These are phyloP conservation scores for Cololabis saira DNA, from an alignment of 2,113 vertebrate species.

Conservation along the genomic window DNA sequence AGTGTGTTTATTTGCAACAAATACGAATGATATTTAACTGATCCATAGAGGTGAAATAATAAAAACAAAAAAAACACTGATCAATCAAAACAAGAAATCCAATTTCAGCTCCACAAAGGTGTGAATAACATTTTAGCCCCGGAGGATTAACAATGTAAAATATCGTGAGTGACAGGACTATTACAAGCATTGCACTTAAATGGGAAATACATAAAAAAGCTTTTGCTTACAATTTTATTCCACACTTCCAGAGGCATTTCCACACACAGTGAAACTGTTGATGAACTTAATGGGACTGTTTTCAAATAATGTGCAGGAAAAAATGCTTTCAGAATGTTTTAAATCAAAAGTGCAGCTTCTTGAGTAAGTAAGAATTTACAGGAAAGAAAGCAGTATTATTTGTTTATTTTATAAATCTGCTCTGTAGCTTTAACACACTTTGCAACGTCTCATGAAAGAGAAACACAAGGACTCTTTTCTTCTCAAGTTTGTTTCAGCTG, in stretches of 20 bases:
- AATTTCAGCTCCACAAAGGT: not conserved
- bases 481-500: no score
- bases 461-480: not conserved
- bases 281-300: not conserved
- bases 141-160: not conserved
- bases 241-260: not conserved
- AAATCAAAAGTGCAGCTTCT: not conserved
- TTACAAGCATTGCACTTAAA: constrained; percentile 13
- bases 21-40: not conserved
- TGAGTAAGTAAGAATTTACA: not conserved
- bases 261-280: not conserved
- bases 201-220: constrained; percentile 5
- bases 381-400: not conserved
- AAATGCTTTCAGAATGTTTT: not conserved
- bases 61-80: not conserved
- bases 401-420: not conserved
- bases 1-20: not conserved
- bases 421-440: not conserved
- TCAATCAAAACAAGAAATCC: not conserved
- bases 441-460: not conserved
- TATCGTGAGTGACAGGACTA: not conserved
- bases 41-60: not conserved
- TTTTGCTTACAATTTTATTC: constrained; percentile 1
- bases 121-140: not conserved
- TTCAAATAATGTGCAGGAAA: not conserved